Evolutionary conservation across 2,888 invertebrate genomes (phyloP), one percentile per base, ranked within the genome.

Genomic region (Oscheius sp.): DNA sequence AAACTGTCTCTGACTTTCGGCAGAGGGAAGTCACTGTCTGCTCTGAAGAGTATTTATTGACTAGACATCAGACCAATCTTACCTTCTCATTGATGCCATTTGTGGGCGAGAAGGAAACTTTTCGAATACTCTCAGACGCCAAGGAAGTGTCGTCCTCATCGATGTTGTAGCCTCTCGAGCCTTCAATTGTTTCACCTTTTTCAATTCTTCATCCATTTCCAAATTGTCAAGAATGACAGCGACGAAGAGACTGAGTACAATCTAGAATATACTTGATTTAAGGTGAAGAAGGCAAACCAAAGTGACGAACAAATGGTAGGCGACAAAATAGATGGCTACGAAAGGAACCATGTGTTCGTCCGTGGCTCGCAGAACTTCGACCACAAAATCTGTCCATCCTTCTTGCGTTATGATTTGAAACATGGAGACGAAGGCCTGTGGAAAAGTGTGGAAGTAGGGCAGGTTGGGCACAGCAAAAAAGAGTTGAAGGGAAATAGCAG

Each of bases 341-440:
- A 88, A 87, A 1, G 86, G 85, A 2, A 84, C 84, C 57, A 83
- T 32, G 32, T 75, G 78, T 57, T 84, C 84, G 57, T 81, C 80
- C 10, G 84, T 81, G 7, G 82, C 82, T 59, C 90, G 89, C 96
- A 98, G 96, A 10, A 83, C 98, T 90, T 97, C 96, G 88, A 98
- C 97, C 96, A 99, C 99, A 29, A 99, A 96, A 90, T 99, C 99
- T 1, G 98, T 97, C 99, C 99, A 99, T 7, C 98, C 99, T 92
- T 99, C 99, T 93, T 99, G 99, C 0, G 99, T 99, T 75, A 99
- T 92, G 89, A 99, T 99, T 94, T 99, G 99, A 90, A 99, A 99
- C 99, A 99, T 99, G 88, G 97, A 96, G 97, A 99, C 98, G 90
- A 98, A 97, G 1, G 98, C 98, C 94, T 97, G 96, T 37, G 96